Percentiles rank a stretch among this genome's conserved stretches.
Evolutionary conservation across 2,888 invertebrate species (phyloP).

Genomic region (Ophion ventricosus): DNA sequence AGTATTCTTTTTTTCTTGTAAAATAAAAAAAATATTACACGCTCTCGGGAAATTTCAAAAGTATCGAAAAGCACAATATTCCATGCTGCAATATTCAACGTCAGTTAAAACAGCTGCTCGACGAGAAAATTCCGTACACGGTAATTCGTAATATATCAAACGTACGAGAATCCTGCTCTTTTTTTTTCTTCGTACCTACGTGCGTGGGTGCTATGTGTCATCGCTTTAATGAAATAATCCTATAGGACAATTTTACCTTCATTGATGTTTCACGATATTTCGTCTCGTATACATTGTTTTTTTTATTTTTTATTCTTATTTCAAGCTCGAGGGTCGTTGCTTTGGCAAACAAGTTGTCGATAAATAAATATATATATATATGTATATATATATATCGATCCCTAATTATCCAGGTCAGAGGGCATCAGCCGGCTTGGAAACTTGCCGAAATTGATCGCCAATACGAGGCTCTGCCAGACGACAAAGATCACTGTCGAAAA

Average conservation of each 20-base stretch:
- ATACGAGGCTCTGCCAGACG: conserved; percentile 36
- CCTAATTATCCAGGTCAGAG: conserved; percentile 79
- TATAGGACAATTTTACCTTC: conserved; percentile 18
- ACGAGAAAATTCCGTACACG: background rate
- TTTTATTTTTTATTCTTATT: too few species aligned
- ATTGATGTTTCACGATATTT: conserved; percentile 18
- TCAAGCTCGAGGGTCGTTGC: conserved; percentile 65
- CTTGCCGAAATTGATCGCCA: conserved; percentile 75
- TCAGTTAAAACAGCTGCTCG: background rate
- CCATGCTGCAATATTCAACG: background rate
- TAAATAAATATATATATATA: conserved; percentile 69
- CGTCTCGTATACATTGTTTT: background rate
- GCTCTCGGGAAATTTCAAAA: background rate
- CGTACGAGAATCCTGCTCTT: conserved; percentile 17
- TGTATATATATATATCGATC: conserved; percentile 68
- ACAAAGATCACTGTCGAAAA: conserved; percentile 45
- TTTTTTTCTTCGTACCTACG: conserved; percentile 8
- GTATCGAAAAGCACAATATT: background rate
- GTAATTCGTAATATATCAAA: conserved; percentile 10
- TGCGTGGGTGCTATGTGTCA: conserved; percentile 40
- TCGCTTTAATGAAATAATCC: conserved; percentile 41
- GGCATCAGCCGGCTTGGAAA: conserved; percentile 80
- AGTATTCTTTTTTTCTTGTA: conserved; percentile 68
- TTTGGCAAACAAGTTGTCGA: conserved; percentile 79
- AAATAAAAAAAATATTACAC: conserved; percentile 10